phyloP scores from a whole-genome alignment of 2,888 invertebrate genomes.

The Flexamia atlantica region DNA sequence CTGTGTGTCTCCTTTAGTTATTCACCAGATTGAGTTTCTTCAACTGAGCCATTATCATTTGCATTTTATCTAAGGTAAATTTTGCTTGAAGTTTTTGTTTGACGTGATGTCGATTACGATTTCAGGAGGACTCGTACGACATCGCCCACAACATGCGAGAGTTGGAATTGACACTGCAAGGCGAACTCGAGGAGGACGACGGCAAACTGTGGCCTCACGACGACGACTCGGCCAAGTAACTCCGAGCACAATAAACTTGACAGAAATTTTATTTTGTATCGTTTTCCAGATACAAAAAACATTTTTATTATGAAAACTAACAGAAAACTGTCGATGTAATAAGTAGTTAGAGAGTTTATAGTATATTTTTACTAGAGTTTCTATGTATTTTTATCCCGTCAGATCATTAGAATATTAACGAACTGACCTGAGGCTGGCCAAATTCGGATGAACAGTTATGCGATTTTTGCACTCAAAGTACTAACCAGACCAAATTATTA shows the following conservation, averaged over 20 bases:
- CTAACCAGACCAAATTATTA: too few relatives aligned
- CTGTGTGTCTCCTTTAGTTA: too few relatives aligned
- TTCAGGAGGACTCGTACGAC: constrained; percentile 79
- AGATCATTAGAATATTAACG: background rate
- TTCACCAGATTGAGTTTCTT: too few relatives aligned
- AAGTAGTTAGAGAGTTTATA: constrained; percentile 16
- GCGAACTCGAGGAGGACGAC: constrained; percentile 82
- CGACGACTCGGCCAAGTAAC: constrained; percentile 75
- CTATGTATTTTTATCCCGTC: constrained; percentile 33
- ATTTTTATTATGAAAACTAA: constrained; percentile 17
- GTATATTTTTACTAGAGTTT: constrained; percentile 41
- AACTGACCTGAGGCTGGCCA: background rate
- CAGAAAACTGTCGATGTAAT: background rate
- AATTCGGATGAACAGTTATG: background rate
- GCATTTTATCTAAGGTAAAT: too few relatives aligned
- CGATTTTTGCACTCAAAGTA: background rate
- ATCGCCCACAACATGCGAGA: constrained; percentile 84
- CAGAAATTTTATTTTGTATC: constrained; percentile 23
- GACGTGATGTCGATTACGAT: too few relatives aligned
- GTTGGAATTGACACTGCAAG: constrained; percentile 81
- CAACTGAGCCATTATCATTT: too few relatives aligned
- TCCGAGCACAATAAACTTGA: background rate
- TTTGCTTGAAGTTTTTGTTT: too few relatives aligned
- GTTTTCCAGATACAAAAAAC: constrained; percentile 26
- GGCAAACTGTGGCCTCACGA: constrained; percentile 80